Evolutionary conservation across 1,140 invertebrate genomes (phyloP).

Genomic region (Ceratina australensis): DNA sequence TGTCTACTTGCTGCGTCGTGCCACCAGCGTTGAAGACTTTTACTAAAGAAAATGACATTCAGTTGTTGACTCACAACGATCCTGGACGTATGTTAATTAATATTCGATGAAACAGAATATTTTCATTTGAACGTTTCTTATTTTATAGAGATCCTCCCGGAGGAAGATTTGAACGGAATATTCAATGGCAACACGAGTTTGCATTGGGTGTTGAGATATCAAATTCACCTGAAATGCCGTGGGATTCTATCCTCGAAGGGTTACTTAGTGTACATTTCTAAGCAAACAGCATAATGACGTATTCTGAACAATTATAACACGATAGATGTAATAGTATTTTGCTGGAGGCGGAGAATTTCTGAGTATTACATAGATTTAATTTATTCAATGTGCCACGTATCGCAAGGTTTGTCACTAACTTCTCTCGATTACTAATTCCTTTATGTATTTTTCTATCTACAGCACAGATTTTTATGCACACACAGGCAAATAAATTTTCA

Average conservation of each 20-base stretch:
- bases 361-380: neutral
- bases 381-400: no score
- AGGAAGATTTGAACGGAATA: conserved; percentile 77
- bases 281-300: conserved; percentile 25
- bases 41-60: conserved; percentile 94
- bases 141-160: conserved; percentile 83
- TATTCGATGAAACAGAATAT: neutral
- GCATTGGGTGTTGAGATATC: conserved; percentile 90
- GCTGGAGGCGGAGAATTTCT: neutral
- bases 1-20: conserved; percentile 97
- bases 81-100: conserved; percentile 85
- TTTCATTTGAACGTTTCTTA: conserved; percentile 33
- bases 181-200: conserved; percentile 78
- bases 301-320: neutral
- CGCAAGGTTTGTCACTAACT: no score
- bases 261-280: conserved; percentile 81
- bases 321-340: conserved; percentile 12
- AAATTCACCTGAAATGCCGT: conserved; percentile 92
- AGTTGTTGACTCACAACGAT: conserved; percentile 97
- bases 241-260: conserved; percentile 94
- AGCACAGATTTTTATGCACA: conserved; percentile 11
- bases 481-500: conserved; percentile 8
- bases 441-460: conserved; percentile 8
- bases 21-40: conserved; percentile 93
- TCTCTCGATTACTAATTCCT: neutral